Evolutionary conservation across 2,113 vertebrate genomes (phyloP).

Genomic region (Pitta sordida): DNA sequence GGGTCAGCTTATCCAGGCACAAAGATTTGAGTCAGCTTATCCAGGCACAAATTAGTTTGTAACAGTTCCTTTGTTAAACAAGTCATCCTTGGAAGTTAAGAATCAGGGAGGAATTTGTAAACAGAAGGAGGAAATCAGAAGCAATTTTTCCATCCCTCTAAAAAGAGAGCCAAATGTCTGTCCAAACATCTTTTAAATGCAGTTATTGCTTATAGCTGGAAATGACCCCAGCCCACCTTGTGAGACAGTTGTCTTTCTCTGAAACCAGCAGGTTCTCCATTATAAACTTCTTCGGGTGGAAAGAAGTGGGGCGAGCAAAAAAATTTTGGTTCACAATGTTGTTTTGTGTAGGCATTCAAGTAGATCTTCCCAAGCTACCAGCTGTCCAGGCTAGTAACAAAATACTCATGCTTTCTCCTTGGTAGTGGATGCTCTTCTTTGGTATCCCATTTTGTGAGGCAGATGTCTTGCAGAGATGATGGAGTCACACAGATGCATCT

Average conservation of each 20-base stretch:
- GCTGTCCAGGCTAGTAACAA: background rate
- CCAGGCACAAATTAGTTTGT: background rate
- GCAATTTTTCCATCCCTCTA: background rate
- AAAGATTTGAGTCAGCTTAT: background rate
- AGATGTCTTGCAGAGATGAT: background rate
- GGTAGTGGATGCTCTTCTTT: background rate
- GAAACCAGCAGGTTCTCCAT: background rate
- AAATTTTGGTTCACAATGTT: background rate
- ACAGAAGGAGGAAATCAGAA: constrained; percentile 21
- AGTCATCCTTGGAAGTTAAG: background rate
- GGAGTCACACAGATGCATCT: constrained; percentile 68
- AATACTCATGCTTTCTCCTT: background rate
- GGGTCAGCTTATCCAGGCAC: background rate
- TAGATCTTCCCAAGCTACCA: background rate
- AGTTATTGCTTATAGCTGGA: background rate
- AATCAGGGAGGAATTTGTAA: constrained; percentile 22
- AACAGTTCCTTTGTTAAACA: background rate
- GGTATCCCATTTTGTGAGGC: constrained; percentile 1
- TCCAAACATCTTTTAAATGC: background rate
- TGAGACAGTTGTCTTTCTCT: background rate
- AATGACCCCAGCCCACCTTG: background rate
- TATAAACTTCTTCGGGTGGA: background rate
- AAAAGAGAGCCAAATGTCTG: background rate
- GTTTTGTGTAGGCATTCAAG: background rate
- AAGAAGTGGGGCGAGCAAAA: background rate